Evolutionary conservation across 2,797 vertebrate species (phyloP), one percentile per base, ranked within the genome.

Genomic region (Orientallactaga sibirica): DNA sequence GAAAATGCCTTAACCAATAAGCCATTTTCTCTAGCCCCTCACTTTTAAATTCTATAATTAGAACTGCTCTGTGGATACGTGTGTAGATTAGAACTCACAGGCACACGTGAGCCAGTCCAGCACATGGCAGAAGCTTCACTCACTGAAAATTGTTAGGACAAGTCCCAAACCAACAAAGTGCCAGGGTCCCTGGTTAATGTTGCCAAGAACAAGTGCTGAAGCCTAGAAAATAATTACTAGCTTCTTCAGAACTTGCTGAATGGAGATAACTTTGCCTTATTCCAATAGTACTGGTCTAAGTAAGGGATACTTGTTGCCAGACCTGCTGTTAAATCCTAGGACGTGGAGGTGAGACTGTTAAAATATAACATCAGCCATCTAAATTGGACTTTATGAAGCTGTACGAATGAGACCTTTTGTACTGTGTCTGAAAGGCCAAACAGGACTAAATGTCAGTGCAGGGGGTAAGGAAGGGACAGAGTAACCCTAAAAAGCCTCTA

Each of bases 401-500:
- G 43, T 66, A 80, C 33, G 84, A 88, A 80, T 37, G 64, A 95
- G 91, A 93, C 80, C 86, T 96, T 94, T 92, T 77, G 92, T 61
- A 95, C 94, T 48, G 74, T 7, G 55, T 94, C 64, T 93, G 14
- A 96, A 96, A 95, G 94, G 93, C 41, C 92, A 92, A 92, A 4
- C n/a, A 62, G 64, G 62, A 95, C 78, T 37, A 79, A 75, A 76
- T 25, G 74, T 70, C 61, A 90, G 11, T 78, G 52, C 15, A 55
- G 48, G 5, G 9, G 10, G 37, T 1, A 15, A 33, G 1, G 11
- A 33, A 12, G 4, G 2, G 33, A 24, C 27, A 43, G 41, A 48
- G 48, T 55, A 24, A 83, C 18, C 19, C 41, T 41, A 27, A 74
- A 76, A 73, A 73, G 75, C 41, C 66, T 70, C 81, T 79, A 86